Conservation (phyloP, 2,888 invertebrate species). For the Cryptus viduatorius region DNA sequence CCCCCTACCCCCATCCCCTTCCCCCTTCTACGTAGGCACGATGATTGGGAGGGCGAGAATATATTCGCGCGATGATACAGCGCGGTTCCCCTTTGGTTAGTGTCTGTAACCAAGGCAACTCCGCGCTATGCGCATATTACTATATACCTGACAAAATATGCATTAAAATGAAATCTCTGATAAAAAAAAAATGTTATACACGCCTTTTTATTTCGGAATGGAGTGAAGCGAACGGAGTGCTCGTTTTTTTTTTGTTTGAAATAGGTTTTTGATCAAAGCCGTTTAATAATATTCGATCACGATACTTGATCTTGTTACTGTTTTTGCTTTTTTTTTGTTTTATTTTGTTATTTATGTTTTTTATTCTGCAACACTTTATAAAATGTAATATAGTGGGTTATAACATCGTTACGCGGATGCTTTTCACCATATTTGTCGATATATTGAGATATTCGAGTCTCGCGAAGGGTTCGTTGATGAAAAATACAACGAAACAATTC, state of each 20-base stretch:
- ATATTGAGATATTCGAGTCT: background rate
- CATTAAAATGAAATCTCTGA: conserved; percentile 48
- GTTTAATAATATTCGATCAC: background rate
- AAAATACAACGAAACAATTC: conserved; percentile 22
- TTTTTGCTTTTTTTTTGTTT: background rate
- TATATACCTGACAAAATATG: conserved; percentile 33
- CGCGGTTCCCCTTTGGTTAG: conserved; percentile 46
- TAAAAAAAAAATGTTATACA: conserved; percentile 6
- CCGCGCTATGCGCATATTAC: conserved; percentile 3
- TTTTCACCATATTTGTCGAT: no score
- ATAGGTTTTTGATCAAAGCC: background rate
- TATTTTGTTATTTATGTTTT: background rate
- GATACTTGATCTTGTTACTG: background rate
- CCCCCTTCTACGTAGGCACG: conserved; percentile 56
- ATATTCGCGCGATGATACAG: conserved; percentile 66
- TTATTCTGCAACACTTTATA: background rate
- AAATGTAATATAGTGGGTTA: background rate
- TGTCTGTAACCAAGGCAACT: conserved; percentile 64
- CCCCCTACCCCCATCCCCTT: conserved; percentile 13
- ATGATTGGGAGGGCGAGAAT: conserved; percentile 62
- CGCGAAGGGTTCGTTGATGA: background rate
- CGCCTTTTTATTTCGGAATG: background rate
- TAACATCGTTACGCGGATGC: no score
- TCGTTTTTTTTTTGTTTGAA: no score
- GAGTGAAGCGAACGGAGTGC: background rate